Evolutionary conservation across 2,797 vertebrate species (phyloP), one percentile per base, ranked within the genome.

Genomic region (Intellagama lesueurii): DNA sequence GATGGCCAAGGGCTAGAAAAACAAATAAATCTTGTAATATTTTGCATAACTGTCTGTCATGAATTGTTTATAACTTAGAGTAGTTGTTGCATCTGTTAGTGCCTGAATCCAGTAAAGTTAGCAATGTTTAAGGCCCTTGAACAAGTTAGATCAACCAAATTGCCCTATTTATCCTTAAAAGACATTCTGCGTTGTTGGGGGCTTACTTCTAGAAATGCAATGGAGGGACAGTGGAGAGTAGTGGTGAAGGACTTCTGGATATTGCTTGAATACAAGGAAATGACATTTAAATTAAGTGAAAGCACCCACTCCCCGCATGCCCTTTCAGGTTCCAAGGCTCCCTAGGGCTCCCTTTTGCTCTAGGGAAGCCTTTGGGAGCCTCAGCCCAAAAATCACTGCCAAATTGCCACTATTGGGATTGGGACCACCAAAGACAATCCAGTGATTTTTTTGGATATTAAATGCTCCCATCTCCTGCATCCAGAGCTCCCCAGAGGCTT

Each of bases 21-120:
- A 90, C 88, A 88, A 86, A 90, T 88, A 83, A 83, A 1, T 78
- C 72, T 70, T 1, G 0, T 78, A 88, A 89, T n/a, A 40, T 26
- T 89, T 88, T 84, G 68, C 12, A 86, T 47, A 79, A 44, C 3
- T 56, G 8, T 70, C 75, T 92, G 40, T 92, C 30, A 28, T 90
- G 19, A 82, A 72, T 30, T 66, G 92, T 90, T 77, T 80, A 19
- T 87, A 68, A 86, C n/a, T 76, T 90, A 70, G 60, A 11, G 35
- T 76, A 77, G 6, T 90, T 69, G 19, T 66, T 56, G 47, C 80
- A 64, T 87, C 47, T 78, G n/a, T 76, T 90, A 82, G 77, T 86
- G 84, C 84, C 60, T 83, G 60, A 69, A 40, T 86, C 32, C 70
- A 77, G 64, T 75, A 76, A 49, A 28, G 17, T 77, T 83, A 83